Evolutionary conservation across 2,113 vertebrate genomes (phyloP), one percentile per base, ranked within the genome.

Genomic region (Canis aureus): DNA sequence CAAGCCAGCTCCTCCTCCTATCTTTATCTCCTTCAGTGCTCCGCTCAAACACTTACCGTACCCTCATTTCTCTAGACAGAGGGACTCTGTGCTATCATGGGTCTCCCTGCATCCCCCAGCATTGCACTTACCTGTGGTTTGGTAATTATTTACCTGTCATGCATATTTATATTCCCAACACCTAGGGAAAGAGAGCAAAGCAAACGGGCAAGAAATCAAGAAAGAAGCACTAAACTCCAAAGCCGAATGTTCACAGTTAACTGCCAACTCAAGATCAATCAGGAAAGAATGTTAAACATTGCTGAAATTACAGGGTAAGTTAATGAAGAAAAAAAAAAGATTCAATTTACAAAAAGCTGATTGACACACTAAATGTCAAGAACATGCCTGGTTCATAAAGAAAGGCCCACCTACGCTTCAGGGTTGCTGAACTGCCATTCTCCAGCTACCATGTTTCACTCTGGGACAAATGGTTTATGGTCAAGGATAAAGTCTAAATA

Each of bases 251-350:
- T 95, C 86, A 2, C 91, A 79, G 91, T 78, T 78, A 94, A 60
- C 91, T 95, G 97, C 93, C 93, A 94, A 86, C 96, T 97, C 91
- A 73, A 94, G 49, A 97, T 95, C 96, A 79, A 89, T 94, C 91
- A 96, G 71, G 55, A 93, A 96, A 53, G 95, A 97, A 89, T 55
- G 89, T 69, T 94, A 86, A 97, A 96, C 89, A 96, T 38, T 79
- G 93, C 53, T 57, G 20, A 97, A 97, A 97, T 98, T 97, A 94
- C 66, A 97, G 85, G 86, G 97, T 95, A 95, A 83, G 93, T 95
- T 97, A 97, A 98, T 59, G 94, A 67, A 90, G 43, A 2, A 27
- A n/a, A 51, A 53, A 93, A 89, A 95, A 93, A n/a, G 82, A 93
- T 83, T 91, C 66, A 86, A 95, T 91, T 96, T 97, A 97, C 96